These are phyloP conservation scores for Andrena trimmerana DNA, from an alignment of 2,888 invertebrate species.

Conservation along the genomic window DNA sequence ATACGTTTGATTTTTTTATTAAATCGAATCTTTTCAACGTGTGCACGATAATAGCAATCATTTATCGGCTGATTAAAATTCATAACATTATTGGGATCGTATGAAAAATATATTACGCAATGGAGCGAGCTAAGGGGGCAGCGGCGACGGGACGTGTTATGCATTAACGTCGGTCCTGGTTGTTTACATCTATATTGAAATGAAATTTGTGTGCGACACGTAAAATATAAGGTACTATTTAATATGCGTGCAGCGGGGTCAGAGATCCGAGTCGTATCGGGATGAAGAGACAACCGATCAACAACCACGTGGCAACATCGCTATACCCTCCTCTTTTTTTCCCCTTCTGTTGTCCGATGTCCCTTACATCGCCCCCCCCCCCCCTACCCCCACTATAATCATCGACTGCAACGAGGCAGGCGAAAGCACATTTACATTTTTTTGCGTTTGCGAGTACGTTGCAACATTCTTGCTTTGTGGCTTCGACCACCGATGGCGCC, in stretches of 20 bases:
- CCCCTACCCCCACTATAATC: conserved; percentile 51
- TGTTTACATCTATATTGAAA: conserved; percentile 10
- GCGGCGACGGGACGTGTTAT: background rate
- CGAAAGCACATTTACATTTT: conserved; percentile 70
- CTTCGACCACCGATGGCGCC: conserved; percentile 65
- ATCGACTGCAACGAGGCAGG: conserved; percentile 60
- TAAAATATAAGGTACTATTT: conserved; percentile 32
- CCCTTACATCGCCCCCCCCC: conserved; percentile 52
- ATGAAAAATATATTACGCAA: background rate
- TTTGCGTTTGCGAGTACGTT: conserved; percentile 53
- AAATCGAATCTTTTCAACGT: background rate
- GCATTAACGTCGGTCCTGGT: background rate
- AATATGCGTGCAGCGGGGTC: conserved; percentile 52
- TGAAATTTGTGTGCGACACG: conserved; percentile 19
- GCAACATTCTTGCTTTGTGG: conserved; percentile 63
- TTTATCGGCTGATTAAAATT: conserved; percentile 8
- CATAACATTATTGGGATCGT: background rate
- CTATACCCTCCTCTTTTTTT: conserved; percentile 53
- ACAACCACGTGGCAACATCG: conserved; percentile 74
- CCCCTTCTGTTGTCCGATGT: conserved; percentile 47
- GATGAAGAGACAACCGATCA: conserved; percentile 67
- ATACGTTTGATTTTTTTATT: no score
- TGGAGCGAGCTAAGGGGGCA: background rate
- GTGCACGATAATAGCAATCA: conserved; percentile 2
- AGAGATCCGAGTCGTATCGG: conserved; percentile 60